A percentile compares a stretch with the other conserved stretches of the same genome.
These are phyloP conservation scores for Paradisaea rubra DNA, from an alignment of 2,113 vertebrate species.

Conservation along the genomic window DNA sequence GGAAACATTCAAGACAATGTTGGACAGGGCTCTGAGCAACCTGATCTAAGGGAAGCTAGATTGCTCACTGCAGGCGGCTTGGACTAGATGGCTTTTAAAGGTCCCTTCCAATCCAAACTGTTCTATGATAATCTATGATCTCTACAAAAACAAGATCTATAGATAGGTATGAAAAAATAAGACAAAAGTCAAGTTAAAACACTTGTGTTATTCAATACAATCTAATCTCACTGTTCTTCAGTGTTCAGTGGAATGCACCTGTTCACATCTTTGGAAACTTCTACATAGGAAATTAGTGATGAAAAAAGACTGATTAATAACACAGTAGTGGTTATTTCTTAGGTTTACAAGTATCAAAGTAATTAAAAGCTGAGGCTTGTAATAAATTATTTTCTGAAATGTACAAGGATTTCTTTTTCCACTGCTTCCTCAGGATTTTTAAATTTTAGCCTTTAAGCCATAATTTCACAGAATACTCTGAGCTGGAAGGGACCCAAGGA, in stretches of 20 bases:
- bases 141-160: background rate
- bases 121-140: background rate
- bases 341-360: background rate
- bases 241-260: background rate
- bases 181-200: background rate
- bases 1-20: background rate
- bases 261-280: background rate
- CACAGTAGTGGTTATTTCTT: background rate
- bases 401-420: background rate
- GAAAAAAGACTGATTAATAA: background rate
- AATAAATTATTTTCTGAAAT: background rate
- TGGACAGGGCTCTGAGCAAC: accelerated
- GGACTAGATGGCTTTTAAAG: background rate
- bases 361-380: background rate
- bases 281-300: background rate
- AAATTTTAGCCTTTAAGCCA: background rate
- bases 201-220: background rate
- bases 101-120: background rate
- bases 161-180: background rate
- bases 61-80: background rate
- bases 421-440: background rate
- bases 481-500: background rate
- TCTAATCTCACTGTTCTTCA: background rate
- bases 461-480: background rate
- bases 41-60: background rate